Percentiles rank a stretch among this genome's conserved stretches.
These are phyloP conservation scores for Anodontia alba DNA, from an alignment of 2,888 invertebrate genomes.

Conservation along the genomic window DNA sequence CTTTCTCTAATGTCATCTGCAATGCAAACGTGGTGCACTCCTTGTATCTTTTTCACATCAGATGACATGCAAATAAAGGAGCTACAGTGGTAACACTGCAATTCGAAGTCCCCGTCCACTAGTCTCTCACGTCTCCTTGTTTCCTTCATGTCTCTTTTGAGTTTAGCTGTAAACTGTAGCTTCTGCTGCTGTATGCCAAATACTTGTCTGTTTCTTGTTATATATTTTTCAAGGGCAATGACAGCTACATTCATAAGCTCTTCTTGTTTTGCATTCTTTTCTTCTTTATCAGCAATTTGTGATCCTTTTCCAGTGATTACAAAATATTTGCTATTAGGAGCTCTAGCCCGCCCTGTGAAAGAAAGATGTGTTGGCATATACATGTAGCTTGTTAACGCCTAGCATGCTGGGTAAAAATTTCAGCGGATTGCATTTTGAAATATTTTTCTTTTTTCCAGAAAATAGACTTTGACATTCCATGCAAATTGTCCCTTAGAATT, in stretches of 20 bases:
- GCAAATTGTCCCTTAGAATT: too few species aligned
- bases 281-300: constrained; percentile 78
- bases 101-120: constrained; percentile 67
- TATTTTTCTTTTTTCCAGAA: too few species aligned
- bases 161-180: constrained; percentile 68
- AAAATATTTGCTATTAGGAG: constrained; percentile 76
- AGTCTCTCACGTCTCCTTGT: constrained; percentile 26
- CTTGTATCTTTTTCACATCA: constrained; percentile 72
- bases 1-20: constrained; percentile 61
- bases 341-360: constrained; percentile 80
- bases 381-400: too few species aligned
- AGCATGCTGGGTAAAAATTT: too few species aligned
- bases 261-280: constrained; percentile 79
- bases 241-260: constrained; percentile 80
- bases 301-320: constrained; percentile 71
- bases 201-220: constrained; percentile 26
- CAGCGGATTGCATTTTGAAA: too few species aligned
- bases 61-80: constrained; percentile 72
- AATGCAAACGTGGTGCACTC: constrained; percentile 75
- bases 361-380: background rate
- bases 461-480: too few species aligned
- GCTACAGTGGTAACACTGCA: constrained; percentile 77
- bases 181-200: constrained; percentile 53
- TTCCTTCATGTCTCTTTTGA: constrained; percentile 62
- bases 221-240: constrained; percentile 55